Conservation (phyloP, 2,113 vertebrate species). For the Proteles cristata region DNA sequence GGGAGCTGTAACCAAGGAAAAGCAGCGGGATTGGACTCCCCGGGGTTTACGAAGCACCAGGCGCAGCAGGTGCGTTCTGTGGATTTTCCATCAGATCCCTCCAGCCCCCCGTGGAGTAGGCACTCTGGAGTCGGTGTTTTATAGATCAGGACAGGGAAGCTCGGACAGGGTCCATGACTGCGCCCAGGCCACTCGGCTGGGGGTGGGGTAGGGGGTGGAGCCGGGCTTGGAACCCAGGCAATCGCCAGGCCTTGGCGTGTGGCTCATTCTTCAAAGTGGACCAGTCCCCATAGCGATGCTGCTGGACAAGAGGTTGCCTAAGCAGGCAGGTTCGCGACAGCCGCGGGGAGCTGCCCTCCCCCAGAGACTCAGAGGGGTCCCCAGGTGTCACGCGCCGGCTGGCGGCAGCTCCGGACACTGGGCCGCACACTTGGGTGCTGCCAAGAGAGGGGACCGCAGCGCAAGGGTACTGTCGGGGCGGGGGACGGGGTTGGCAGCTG, state of each 20-base stretch:
- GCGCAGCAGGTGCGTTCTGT: rapidly evolving
- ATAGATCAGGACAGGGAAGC: background rate
- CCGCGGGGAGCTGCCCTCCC: background rate
- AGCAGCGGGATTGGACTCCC: rapidly evolving
- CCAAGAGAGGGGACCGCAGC: background rate
- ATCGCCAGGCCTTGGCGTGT: background rate
- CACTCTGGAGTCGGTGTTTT: background rate
- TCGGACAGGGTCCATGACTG: background rate
- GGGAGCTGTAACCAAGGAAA: background rate
- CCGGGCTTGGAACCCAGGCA: background rate
- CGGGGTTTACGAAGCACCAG: background rate
- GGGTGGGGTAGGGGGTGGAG: background rate
- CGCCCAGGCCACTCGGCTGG: background rate
- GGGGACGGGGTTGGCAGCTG: background rate
- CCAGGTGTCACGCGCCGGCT: rapidly evolving
- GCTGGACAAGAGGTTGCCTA: background rate
- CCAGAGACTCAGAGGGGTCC: background rate
- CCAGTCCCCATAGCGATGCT: background rate
- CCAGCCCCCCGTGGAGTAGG: rapidly evolving
- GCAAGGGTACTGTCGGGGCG: rapidly evolving
- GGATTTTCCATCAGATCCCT: background rate
- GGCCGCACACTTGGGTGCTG: rapidly evolving
- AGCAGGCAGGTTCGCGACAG: too few relatives aligned
- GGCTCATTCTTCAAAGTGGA: background rate
- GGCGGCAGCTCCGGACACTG: rapidly evolving